Conservation (phyloP, 2,113 vertebrate species). For the Dasyprocta punctata region DNA sequence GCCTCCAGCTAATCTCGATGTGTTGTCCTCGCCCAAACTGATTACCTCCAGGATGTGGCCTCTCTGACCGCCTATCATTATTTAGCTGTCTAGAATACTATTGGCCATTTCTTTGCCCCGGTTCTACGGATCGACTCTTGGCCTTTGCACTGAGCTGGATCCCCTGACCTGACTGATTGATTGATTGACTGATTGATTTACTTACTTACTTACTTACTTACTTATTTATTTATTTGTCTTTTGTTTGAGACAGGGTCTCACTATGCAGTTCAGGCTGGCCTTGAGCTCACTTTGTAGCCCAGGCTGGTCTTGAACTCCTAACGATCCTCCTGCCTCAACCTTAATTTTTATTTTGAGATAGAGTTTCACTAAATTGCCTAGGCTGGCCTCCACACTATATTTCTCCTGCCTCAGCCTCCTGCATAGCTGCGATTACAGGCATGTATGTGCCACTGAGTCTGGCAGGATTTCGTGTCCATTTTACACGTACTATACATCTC, state of each 20-base stretch:
- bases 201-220: too few species aligned
- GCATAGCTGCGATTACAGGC: neutral
- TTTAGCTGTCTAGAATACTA: neutral
- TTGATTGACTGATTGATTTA: too few species aligned
- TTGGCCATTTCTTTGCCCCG: neutral
- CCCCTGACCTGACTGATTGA: neutral
- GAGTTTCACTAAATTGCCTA: neutral
- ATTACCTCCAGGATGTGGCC: too few species aligned
- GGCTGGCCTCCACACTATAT: neutral
- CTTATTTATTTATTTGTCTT: too few species aligned
- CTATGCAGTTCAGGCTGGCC: too few species aligned
- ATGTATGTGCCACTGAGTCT: neutral
- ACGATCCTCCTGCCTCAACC: too few species aligned
- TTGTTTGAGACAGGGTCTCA: too few species aligned
- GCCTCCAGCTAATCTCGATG: neutral
- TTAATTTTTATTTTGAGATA: neutral
- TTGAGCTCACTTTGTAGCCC: too few species aligned
- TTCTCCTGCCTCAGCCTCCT: neutral
- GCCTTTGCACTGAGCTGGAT: neutral
- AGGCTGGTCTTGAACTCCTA: too few species aligned
- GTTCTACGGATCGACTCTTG: neutral
- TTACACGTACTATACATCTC: neutral
- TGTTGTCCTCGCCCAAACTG: too few species aligned
- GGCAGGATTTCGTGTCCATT: neutral
- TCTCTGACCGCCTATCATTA: neutral